A percentile compares a stretch with the other conserved stretches of the same genome.
phyloP scores from a whole-genome alignment of 1,140 invertebrate genomes.

The Branchinecta lynchi region DNA sequence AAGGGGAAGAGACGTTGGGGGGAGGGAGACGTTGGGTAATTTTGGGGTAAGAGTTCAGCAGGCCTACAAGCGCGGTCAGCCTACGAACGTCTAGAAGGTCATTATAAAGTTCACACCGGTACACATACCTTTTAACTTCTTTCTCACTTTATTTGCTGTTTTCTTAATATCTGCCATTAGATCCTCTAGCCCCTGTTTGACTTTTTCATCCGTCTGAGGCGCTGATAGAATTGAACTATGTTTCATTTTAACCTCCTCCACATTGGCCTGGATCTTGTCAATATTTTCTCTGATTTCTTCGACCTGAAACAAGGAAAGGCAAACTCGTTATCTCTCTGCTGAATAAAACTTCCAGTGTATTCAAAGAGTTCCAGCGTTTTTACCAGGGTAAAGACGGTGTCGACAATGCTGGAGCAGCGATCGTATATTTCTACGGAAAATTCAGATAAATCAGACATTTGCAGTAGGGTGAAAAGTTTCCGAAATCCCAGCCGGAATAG shows the following conservation, averaged over 20 bases:
- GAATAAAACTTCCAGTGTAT: not conserved
- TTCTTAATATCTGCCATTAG: slow-evolving; percentile 44
- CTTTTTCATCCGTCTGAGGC: slow-evolving; percentile 45
- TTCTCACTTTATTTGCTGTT: slow-evolving; percentile 42
- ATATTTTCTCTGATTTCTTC: slow-evolving; percentile 46
- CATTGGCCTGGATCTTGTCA: slow-evolving; percentile 43
- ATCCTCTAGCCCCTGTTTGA: slow-evolving; percentile 42
- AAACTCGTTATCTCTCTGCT: slow-evolving; percentile 13
- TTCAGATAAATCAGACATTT: too few species aligned
- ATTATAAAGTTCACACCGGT: too few species aligned
- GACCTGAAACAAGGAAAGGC: slow-evolving; percentile 32
- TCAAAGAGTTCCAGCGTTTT: not conserved
- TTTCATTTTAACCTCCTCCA: slow-evolving; percentile 46
- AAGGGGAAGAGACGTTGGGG: too few species aligned
- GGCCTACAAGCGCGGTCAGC: too few species aligned
- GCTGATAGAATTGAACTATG: slow-evolving; percentile 46
- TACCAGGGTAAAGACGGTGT: too few species aligned
- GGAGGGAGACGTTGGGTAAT: too few species aligned
- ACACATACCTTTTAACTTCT: slow-evolving; percentile 40
- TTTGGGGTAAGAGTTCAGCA: too few species aligned
- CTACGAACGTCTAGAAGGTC: too few species aligned
- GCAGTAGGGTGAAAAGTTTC: too few species aligned
- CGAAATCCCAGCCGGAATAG: too few species aligned
- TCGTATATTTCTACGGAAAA: too few species aligned
- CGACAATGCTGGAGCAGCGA: too few species aligned